Evolutionary conservation across 2,888 invertebrate genomes (phyloP).

Genomic region (Drosophila paranaensis): DNA sequence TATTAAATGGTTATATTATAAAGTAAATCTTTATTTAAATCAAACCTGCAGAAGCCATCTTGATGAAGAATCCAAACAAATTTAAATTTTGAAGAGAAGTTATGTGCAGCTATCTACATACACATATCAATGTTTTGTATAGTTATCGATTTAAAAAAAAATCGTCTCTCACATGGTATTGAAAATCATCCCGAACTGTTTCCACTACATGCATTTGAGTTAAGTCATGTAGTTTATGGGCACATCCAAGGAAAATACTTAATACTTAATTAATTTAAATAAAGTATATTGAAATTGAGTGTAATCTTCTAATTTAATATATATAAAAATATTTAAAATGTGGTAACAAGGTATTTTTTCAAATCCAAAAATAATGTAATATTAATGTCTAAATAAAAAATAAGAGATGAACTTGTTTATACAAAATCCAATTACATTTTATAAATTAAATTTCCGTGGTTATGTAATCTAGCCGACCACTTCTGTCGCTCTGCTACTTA

Average conservation of each 20-base stretch:
- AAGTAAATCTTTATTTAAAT: conserved; percentile 78
- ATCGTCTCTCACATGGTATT: neutral
- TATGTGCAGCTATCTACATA: conserved; percentile 50
- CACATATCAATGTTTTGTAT: conserved; percentile 35
- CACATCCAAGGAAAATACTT: neutral
- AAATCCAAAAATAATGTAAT: too few species aligned
- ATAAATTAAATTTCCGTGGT: too few species aligned
- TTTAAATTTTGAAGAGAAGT: conserved; percentile 68
- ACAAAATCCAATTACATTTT: too few species aligned
- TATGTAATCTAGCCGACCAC: too few species aligned
- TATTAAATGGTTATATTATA: neutral
- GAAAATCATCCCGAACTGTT: neutral
- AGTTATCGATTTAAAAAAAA: conserved; percentile 31
- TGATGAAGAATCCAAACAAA: conserved; percentile 84
- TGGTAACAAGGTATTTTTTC: too few species aligned
- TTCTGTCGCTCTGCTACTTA: too few species aligned
- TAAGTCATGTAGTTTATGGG: too few species aligned
- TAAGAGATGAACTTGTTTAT: too few species aligned
- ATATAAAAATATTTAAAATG: too few species aligned
- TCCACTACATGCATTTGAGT: conserved; percentile 1
- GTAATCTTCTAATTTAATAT: too few species aligned
- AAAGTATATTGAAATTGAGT: neutral
- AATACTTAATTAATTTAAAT: too few species aligned
- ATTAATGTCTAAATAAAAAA: too few species aligned
- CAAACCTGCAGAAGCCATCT: conserved; percentile 91